Evolutionary conservation across 2,888 invertebrate species (phyloP).

Genomic region (Agrotis ipsilon): DNA sequence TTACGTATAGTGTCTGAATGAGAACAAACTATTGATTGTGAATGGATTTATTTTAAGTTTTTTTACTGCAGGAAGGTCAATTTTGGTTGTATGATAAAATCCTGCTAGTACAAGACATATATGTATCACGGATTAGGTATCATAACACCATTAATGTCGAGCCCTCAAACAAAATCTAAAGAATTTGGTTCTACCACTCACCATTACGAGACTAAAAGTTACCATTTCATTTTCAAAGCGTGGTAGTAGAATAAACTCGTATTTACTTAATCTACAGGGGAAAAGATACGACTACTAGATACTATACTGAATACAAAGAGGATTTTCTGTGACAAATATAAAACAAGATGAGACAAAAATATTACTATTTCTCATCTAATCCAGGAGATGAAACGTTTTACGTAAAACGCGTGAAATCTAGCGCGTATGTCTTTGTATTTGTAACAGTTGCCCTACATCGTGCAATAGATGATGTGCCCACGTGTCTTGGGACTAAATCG

Average conservation of each 20-base stretch:
- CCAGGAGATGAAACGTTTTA: slow-evolving; percentile 7
- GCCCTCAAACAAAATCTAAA: background rate
- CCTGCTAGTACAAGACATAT: background rate
- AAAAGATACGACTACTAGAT: background rate
- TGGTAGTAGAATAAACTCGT: no score
- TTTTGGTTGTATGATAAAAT: background rate
- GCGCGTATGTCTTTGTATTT: slow-evolving; percentile 17
- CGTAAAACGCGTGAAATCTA: background rate
- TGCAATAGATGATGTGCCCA: slow-evolving; percentile 24
- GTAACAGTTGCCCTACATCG: slow-evolving; percentile 11
- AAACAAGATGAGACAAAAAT: background rate
- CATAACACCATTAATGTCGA: background rate
- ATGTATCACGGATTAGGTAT: background rate
- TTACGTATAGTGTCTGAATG: background rate
- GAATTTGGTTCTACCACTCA: background rate
- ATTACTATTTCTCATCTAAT: background rate
- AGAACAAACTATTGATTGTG: background rate
- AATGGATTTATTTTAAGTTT: no score
- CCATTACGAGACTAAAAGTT: no score
- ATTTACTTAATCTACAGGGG: background rate
- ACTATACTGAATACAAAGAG: background rate
- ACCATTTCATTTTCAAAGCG: no score
- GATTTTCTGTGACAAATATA: background rate
- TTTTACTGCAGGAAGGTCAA: no score
- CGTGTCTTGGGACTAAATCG: slow-evolving; percentile 4